These are phyloP conservation scores for Epinephelus coioides DNA, from an alignment of 2,797 vertebrate genomes.

Conservation along the genomic window DNA sequence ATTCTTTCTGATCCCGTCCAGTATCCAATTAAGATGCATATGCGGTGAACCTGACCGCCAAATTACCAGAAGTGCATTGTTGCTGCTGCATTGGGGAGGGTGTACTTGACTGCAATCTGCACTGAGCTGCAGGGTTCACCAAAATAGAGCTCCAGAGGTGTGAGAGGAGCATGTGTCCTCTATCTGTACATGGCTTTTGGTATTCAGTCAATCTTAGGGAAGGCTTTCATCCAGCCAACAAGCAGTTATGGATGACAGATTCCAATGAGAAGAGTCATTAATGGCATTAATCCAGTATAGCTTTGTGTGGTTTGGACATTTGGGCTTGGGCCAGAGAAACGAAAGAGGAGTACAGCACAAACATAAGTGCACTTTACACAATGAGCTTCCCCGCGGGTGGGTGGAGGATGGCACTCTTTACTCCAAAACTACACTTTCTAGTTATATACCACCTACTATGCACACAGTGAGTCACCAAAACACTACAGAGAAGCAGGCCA, in stretches of 20 bases:
- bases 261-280: neutral
- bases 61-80: neutral
- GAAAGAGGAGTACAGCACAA: neutral
- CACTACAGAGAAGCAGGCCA: neutral
- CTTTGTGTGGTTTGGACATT: neutral
- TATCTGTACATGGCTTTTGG: neutral
- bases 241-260: neutral
- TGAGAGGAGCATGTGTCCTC: neutral
- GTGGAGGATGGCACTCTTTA: conserved; percentile 5
- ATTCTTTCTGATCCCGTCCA: no score
- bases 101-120: neutral
- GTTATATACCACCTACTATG: neutral
- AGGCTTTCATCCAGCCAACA: neutral
- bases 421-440: neutral
- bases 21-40: no score
- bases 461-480: conserved; percentile 27
- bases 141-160: conserved; percentile 8
- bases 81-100: neutral
- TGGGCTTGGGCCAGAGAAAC: neutral
- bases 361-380: neutral
- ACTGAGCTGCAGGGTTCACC: neutral
- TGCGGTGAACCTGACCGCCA: no score
- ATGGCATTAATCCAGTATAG: neutral
- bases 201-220: neutral
- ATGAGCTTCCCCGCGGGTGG: conserved; percentile 9